These are phyloP conservation scores for Spondyliosoma cantharus DNA, from an alignment of 2,797 vertebrate species.

Conservation along the genomic window DNA sequence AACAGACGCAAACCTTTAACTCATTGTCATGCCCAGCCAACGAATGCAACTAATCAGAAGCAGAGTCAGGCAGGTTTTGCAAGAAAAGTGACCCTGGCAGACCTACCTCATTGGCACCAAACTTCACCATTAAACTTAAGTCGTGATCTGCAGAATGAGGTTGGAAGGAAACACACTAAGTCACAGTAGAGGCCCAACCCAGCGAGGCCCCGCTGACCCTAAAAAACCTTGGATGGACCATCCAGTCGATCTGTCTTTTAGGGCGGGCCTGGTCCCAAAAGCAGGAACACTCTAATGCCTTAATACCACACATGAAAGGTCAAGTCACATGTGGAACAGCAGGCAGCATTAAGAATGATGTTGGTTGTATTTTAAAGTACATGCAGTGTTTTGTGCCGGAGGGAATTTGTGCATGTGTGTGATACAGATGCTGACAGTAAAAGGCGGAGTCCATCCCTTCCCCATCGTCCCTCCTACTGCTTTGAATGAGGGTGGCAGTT, in stretches of 20 bases:
- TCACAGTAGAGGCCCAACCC: neutral
- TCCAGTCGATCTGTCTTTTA: neutral
- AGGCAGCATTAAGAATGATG: conserved; percentile 13
- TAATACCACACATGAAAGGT: conserved; percentile 19
- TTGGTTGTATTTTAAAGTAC: conserved; percentile 23
- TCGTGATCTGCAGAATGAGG: neutral
- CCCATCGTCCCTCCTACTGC: conserved; percentile 28
- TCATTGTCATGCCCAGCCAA: too few relatives aligned
- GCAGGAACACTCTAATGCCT: conserved; percentile 19
- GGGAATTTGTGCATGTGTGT: conserved; percentile 37
- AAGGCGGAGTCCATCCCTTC: conserved; percentile 41
- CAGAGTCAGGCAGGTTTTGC: too few relatives aligned
- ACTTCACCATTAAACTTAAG: neutral
- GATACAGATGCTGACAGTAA: conserved; percentile 60
- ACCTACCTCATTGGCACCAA: neutral
- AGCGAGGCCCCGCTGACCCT: neutral
- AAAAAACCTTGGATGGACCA: neutral
- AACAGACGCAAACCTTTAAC: too few relatives aligned
- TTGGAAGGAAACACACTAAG: neutral
- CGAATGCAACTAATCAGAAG: too few relatives aligned
- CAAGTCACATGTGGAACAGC: conserved; percentile 20
- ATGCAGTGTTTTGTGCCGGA: conserved; percentile 34
- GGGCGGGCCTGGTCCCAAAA: neutral
- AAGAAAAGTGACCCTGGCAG: too few relatives aligned
- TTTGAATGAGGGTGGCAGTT: conserved; percentile 73